These are phyloP conservation scores for Macrosteles quadrilineatus DNA, from an alignment of 1,140 invertebrate species.

Conservation along the genomic window DNA sequence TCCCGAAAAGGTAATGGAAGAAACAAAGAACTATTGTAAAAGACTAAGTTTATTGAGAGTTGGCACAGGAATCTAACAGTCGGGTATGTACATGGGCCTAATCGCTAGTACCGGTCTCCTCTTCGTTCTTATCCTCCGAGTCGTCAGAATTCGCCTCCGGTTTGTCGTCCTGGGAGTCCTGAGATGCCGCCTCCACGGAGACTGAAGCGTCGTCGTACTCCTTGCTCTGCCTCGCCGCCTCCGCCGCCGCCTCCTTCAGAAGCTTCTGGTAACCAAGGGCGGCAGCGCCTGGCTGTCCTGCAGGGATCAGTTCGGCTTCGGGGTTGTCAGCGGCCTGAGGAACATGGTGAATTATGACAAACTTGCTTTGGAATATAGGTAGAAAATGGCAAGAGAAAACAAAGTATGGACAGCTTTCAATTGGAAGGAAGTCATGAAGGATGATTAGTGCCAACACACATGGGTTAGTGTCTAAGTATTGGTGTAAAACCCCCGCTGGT, in stretches of 20 bases:
- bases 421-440: too few relatives aligned
- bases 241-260: conserved; percentile 14
- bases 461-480: too few relatives aligned
- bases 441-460: too few relatives aligned
- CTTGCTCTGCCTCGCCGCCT: conserved; percentile 16
- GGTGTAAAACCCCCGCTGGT: too few relatives aligned
- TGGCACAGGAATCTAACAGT: conserved; percentile 17
- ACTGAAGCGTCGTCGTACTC: conserved; percentile 22
- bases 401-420: too few relatives aligned
- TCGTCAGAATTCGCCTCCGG: conserved; percentile 1
- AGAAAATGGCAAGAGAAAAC: too few relatives aligned
- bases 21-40: background rate
- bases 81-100: conserved; percentile 4
- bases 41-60: conserved; percentile 21
- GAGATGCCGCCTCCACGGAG: conserved; percentile 22
- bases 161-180: background rate
- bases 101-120: conserved; percentile 25
- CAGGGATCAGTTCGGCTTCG: conserved; percentile 12
- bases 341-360: too few relatives aligned
- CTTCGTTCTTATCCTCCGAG: conserved; percentile 27
- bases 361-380: too few relatives aligned
- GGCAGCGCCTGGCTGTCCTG: conserved; percentile 29
- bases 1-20: too few relatives aligned
- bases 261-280: conserved; percentile 36
- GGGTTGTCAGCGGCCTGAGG: too few relatives aligned